Percentiles rank a stretch among this genome's conserved stretches.
phyloP scores from a whole-genome alignment of 2,888 invertebrate species.

The Zygogramma bicolorata region DNA sequence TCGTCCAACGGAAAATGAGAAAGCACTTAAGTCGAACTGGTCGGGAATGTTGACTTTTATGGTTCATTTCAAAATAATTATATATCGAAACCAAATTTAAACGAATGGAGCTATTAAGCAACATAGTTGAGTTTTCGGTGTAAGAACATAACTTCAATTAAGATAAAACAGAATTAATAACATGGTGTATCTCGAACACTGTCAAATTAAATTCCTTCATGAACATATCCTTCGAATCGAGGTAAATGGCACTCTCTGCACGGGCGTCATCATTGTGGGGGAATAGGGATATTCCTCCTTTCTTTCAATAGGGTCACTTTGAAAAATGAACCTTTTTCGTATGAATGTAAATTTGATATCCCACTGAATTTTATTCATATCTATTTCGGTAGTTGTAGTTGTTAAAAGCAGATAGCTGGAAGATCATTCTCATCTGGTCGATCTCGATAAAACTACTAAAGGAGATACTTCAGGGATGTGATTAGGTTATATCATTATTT shows the following conservation, averaged over 20 bases:
- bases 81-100: constrained; percentile 44
- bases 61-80: constrained; percentile 46
- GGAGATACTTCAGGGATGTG: no score
- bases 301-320: background rate
- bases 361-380: no score
- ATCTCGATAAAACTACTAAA: no score
- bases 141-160: constrained; percentile 51
- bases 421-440: no score
- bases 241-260: constrained; percentile 28
- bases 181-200: constrained; percentile 45
- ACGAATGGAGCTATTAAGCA: constrained; percentile 44
- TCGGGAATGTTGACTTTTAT: constrained; percentile 43
- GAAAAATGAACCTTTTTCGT: no score
- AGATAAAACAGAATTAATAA: constrained; percentile 54
- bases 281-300: background rate
- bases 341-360: no score
- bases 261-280: background rate
- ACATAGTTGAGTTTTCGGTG: constrained; percentile 44
- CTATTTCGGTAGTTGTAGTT: no score
- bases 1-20: constrained; percentile 20
- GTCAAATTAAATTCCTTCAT: constrained; percentile 44
- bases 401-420: no score
- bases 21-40: constrained; percentile 38
- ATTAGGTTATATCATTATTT: no score
- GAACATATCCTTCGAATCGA: constrained; percentile 35